phyloP scores from a whole-genome alignment of 2,797 vertebrate species.

The Aulostomus chinensis region DNA sequence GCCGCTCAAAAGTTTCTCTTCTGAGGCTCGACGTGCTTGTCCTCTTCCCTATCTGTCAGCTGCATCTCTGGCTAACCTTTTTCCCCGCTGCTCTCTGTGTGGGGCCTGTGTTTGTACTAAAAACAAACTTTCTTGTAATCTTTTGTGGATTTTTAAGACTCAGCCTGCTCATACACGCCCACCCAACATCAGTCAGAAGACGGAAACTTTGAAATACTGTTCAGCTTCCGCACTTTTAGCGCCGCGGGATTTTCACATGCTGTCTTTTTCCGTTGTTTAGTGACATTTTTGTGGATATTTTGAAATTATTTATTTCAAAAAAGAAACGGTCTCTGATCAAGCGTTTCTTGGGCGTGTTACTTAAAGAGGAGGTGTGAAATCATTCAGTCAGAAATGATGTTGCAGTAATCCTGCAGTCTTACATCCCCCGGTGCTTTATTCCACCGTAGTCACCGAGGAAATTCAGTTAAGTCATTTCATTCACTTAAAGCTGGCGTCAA shows the following conservation, averaged over 20 bases:
- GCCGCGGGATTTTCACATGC: no score
- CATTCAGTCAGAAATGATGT: slow-evolving; percentile 24
- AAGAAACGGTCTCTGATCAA: no score
- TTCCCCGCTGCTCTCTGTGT: no score
- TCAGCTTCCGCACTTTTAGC: no score
- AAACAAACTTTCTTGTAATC: slow-evolving; percentile 8
- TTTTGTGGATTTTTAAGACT: slow-evolving; percentile 1
- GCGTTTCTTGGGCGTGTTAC: slow-evolving; percentile 17
- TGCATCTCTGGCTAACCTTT: slow-evolving; percentile 28
- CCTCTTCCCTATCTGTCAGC: slow-evolving; percentile 5
- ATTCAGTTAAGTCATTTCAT: slow-evolving; percentile 25
- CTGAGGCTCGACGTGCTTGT: slow-evolving; percentile 13
- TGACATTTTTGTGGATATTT: no score
- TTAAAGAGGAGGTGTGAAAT: slow-evolving; percentile 24
- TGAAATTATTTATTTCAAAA: no score
- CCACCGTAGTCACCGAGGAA: not conserved
- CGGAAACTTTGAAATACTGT: no score
- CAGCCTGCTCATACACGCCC: no score
- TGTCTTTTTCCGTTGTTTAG: no score
- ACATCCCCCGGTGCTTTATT: not conserved
- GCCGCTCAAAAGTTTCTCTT: no score
- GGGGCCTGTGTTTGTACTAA: slow-evolving; percentile 25
- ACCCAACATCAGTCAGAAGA: no score
- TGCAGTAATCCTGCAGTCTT: slow-evolving; percentile 18
- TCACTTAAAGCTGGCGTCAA: slow-evolving; percentile 2